phyloP scores from a whole-genome alignment of 2,888 invertebrate genomes.

The Melinaea menophilus region DNA sequence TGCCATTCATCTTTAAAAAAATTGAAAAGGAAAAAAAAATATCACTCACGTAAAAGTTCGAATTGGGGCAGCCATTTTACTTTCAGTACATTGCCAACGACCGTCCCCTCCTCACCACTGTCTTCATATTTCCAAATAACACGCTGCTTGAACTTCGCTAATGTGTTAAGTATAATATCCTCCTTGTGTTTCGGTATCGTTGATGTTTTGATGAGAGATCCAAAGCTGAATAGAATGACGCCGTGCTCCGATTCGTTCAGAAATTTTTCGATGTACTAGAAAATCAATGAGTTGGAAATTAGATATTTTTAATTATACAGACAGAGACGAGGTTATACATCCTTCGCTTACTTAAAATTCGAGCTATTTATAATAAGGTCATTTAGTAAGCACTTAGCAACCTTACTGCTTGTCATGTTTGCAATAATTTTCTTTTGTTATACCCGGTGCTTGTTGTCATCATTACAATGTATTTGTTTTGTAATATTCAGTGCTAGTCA shows the following conservation, averaged over 20 bases:
- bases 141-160: slow-evolving; percentile 81
- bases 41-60: slow-evolving; percentile 82
- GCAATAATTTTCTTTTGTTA: too few species aligned
- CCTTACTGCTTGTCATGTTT: too few species aligned
- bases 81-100: slow-evolving; percentile 74
- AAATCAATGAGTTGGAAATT: slow-evolving; percentile 25
- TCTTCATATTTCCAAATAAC: slow-evolving; percentile 90
- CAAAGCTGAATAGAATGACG: slow-evolving; percentile 86
- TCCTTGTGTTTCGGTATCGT: slow-evolving; percentile 81
- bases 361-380: too few species aligned
- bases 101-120: slow-evolving; percentile 57
- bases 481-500: too few species aligned
- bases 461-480: too few species aligned
- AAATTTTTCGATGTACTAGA: slow-evolving; percentile 80
- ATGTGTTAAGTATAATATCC: slow-evolving; percentile 78
- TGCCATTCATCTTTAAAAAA: too few species aligned
- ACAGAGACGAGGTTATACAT: too few species aligned
- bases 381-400: too few species aligned
- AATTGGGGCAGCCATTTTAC: slow-evolving; percentile 85
- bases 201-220: slow-evolving; percentile 85
- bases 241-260: slow-evolving; percentile 82
- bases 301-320: background rate
- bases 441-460: too few species aligned
- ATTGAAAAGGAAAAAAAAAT: background rate
- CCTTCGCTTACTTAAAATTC: too few species aligned